Base-by-base conservation (phyloP, 2,113 vertebrate species). In the human region DNA sequence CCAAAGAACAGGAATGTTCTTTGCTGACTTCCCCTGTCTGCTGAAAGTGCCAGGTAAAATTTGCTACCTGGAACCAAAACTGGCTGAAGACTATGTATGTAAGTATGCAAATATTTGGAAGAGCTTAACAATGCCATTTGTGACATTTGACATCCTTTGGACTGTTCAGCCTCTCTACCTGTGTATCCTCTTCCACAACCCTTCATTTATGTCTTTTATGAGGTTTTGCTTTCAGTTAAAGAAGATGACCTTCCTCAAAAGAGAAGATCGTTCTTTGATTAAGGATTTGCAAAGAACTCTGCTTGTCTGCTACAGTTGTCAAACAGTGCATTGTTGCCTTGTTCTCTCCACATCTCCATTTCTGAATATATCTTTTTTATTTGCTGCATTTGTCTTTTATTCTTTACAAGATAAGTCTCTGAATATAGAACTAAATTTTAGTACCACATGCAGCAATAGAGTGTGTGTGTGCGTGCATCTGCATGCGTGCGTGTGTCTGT, bases 21-120 rank as follows among this genome's bases (percentile, higher is more conserved):
- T 93, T 43, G 68, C 43, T 90, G 92, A 93, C 45, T 75, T 97
- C 78, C 82, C 72, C 76, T 81, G 30, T 75, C 93, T 93, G 52
- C 61, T 66, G 48, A 70, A 88, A 76, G 57, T 94, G 70, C 38
- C 95, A 84, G 82, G 70, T 83, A 20, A 89, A 80, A 30, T 72
- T 91, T 80, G 59, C 87, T 79, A 92, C 87, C 50, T 64, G 57
- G 73, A 96, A 64, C 79, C 86, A 80, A 94, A 89, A 32, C 40
- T 12, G 30, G 66, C 93, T 59, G 66, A 89, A 91, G 61, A 55
- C 35, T 27, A 38, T 73, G 16, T 70, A 30, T 73, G 94, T 89
- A 87, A 96, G 88, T 87, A 92, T 75, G 9, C 25, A 73, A 82
- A 23, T 75, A 76, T 66, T 73, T 92, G 70, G 68, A 96, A 55